Conservation (phyloP, 2,888 invertebrate species). For the Craniophora ligustri region DNA sequence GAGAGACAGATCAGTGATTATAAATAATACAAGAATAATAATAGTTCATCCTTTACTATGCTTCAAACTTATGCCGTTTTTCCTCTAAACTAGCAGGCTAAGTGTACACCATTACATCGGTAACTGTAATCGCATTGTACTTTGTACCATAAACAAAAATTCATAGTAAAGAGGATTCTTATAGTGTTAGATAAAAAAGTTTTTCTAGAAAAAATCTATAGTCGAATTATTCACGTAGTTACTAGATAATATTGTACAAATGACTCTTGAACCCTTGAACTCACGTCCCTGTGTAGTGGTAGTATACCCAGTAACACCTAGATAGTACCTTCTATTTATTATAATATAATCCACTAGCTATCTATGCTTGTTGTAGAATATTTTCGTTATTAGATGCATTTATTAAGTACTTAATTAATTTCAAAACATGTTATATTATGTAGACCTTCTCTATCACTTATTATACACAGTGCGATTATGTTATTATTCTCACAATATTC, state of each 20-base stretch:
- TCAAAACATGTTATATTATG: background rate
- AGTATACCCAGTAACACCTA: slow-evolving; percentile 66
- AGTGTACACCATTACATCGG: no score
- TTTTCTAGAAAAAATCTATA: slow-evolving; percentile 75
- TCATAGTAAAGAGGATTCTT: slow-evolving; percentile 42
- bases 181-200: slow-evolving; percentile 66
- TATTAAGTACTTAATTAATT: slow-evolving; percentile 20
- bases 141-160: slow-evolving; percentile 14
- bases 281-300: slow-evolving; percentile 85
- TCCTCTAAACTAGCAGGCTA: slow-evolving; percentile 39
- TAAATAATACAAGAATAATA: slow-evolving; percentile 49
- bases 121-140: slow-evolving; percentile 14
- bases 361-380: slow-evolving; percentile 41
- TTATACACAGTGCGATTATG: slow-evolving; percentile 15
- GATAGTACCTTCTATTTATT: slow-evolving; percentile 54
- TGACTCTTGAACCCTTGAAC: slow-evolving; percentile 82
- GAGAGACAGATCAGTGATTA: slow-evolving; percentile 67
- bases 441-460: slow-evolving; percentile 22
- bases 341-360: slow-evolving; percentile 43
- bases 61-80: slow-evolving; percentile 35
- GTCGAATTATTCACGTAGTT: slow-evolving; percentile 65
- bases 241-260: slow-evolving; percentile 83
- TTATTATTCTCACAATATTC: background rate
- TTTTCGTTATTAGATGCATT: slow-evolving; percentile 30
- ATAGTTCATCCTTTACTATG: slow-evolving; percentile 41